Percentiles rank a stretch among this genome's conserved stretches.
Conservation (phyloP, 2,888 invertebrate species). For the Drosophila mimetica region DNA sequence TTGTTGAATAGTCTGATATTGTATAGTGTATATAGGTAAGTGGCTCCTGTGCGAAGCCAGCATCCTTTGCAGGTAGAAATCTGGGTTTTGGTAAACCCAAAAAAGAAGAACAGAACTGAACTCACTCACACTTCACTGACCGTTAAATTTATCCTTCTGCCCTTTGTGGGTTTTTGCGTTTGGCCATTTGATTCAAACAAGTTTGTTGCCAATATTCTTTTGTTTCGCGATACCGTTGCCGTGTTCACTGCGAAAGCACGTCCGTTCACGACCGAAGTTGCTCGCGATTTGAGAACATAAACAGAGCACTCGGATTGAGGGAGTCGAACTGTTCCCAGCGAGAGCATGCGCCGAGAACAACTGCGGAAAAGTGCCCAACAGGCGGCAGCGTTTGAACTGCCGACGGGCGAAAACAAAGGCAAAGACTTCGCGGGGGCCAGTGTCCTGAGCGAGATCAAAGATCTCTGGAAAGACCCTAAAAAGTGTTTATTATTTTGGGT, state of each 20-base stretch:
- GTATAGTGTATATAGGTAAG: neutral
- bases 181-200: constrained; percentile 50
- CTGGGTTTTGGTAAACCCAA: neutral
- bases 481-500: too few species aligned
- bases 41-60: neutral
- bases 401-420: neutral
- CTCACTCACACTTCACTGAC: constrained; percentile 28
- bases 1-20: constrained; percentile 23
- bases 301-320: constrained; percentile 48
- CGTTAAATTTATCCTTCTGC: constrained; percentile 23
- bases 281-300: constrained; percentile 69
- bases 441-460: constrained; percentile 9
- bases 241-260: constrained; percentile 46
- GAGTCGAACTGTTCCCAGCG: constrained; percentile 42
- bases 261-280: constrained; percentile 72
- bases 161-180: constrained; percentile 30
- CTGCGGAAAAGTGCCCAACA: constrained; percentile 25
- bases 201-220: constrained; percentile 70
- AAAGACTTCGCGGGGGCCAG: neutral
- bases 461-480: neutral
- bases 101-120: neutral
- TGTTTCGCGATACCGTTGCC: constrained; percentile 38
- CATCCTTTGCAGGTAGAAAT: constrained; percentile 10
- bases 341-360: constrained; percentile 68
- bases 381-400: constrained; percentile 19